Evolutionary conservation across 2,113 vertebrate genomes (phyloP), one percentile per base, ranked within the genome.

Genomic region (Craseonycteris thonglongyai): DNA sequence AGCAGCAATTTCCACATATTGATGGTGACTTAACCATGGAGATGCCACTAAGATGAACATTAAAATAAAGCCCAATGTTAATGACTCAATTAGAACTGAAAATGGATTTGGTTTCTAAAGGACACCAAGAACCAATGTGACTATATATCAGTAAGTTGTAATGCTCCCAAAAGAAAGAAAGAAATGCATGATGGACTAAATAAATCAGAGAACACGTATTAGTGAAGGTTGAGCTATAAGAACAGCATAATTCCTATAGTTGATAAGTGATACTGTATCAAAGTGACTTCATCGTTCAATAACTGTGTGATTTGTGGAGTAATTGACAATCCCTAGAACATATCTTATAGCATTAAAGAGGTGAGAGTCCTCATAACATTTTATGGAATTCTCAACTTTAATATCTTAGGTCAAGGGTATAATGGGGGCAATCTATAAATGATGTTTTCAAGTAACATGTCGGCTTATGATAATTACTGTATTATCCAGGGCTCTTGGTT

Each of bases 81-180:
- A 42, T 35, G 21, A 78, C 56, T 65, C 63, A 74, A 40, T 74
- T 83, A 88, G n/a, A 86, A 86, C 2, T 56, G 22, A 85, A 78
- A 58, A 54, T 79, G 14, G 72, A 90, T 63, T 83, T 88, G 33
- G 40, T 61, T 85, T 83, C 33, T 92, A 90, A 93, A 96, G 66
- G 45, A 59, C 42, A 72, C 35, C 3, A 58, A 79, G 47, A 93
- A 68, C 35, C 24, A 74, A 69, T 4, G 56, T 74, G 72, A 82
- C 38, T 86, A 2, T 88, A 95, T 89, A 79, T 95, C 35, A 87
- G 69, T 68, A 83, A 83, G 47, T 40, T 45, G 6, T 71, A 90
- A 63, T 82, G 33, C 45, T n/a, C n/a, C n/a, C 19, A 93, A 88
- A 75, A 76, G 12, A 47, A 47, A 47, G 12, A 12, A n/a, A n/a